Evolutionary conservation across 2,113 vertebrate species (phyloP), one percentile per base, ranked within the genome.

Genomic region (Oncorhynchus mykiss): DNA sequence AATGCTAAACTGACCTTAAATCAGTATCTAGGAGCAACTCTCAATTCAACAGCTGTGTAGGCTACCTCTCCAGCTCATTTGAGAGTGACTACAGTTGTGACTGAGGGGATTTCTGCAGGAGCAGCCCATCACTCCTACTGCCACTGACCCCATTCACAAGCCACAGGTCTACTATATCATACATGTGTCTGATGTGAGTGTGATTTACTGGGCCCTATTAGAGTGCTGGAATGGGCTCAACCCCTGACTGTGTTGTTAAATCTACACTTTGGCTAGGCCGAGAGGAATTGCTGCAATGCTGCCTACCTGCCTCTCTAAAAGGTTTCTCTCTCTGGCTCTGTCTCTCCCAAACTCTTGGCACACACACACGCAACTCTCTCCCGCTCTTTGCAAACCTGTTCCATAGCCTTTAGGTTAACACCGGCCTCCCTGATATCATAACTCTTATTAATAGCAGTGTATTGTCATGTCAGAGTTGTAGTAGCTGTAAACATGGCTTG

Each of bases 121-220:
- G 80, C 77, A 74, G 48, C 74, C 79, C 57, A 25, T 82, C 51
- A 54, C 82, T 39, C 9, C 80, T 77, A 51, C 70, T 24, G 78
- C 64, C 68, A 79, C 73, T 87, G 82, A 88, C 75, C 75, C 74
- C 60, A 62, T 60, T 78, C 77, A 77, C 65, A 72, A 76, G 65
- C 81, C 73, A 64, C 78, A 85, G 74, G 54, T 68, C 49, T 66
- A 69, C 67, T 81, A 49, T 71, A 83, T 90, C 83, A 79, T 78
- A 85, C 80, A 76, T 78, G 75, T 68, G 79, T 65, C 80, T 75
- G 78, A 86, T 76, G 39, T 71, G 79, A 78, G 74, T 25, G 73
- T 87, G 85, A 90, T 88, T 91, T 89, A 90, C 71, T 76, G 80
- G 73, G 73, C 70, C 75, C 70, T 82, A 72, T 87, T 83, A 80